Conservation (phyloP, 2,888 invertebrate genomes). For the Pycnomerus fuliginosus region DNA sequence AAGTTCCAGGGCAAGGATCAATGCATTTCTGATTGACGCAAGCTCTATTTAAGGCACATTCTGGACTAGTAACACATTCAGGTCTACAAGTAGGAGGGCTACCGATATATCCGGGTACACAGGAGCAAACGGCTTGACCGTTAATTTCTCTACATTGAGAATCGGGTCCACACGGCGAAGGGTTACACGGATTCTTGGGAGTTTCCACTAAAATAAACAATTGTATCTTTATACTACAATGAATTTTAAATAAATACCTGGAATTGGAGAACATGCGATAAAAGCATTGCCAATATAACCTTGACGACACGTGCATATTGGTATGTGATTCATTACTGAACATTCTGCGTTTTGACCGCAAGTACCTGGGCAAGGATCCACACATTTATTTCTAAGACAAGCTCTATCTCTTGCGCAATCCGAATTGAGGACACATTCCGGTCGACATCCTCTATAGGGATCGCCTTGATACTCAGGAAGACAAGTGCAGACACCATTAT, state of each 20-base stretch:
- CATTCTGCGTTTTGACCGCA: conserved; percentile 69
- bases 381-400: conserved; percentile 65
- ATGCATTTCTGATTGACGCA: conserved; percentile 74
- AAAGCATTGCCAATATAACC: conserved; percentile 62
- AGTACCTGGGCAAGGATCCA: conserved; percentile 66
- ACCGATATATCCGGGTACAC: conserved; percentile 69
- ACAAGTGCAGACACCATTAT: conserved; percentile 63
- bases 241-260: conserved; percentile 25
- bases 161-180: conserved; percentile 67
- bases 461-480: conserved; percentile 63
- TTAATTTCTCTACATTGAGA: conserved; percentile 60
- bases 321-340: conserved; percentile 67
- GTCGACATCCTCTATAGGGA: conserved; percentile 65
- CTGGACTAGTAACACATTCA: conserved; percentile 70
- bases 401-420: conserved; percentile 64
- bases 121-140: conserved; percentile 64
- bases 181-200: conserved; percentile 59
- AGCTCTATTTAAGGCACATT: conserved; percentile 69
- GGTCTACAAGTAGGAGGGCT: conserved; percentile 76
- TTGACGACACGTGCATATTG: conserved; percentile 67
- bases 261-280: conserved; percentile 20
- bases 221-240: background rate
- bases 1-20: conserved; percentile 78
- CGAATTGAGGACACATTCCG: conserved; percentile 65
- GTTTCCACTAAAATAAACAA: conserved; percentile 7